Percentiles rank a stretch among this genome's conserved stretches.
These are phyloP conservation scores for Lacerta viridis DNA, from an alignment of 2,797 vertebrate genomes.

Conservation along the genomic window DNA sequence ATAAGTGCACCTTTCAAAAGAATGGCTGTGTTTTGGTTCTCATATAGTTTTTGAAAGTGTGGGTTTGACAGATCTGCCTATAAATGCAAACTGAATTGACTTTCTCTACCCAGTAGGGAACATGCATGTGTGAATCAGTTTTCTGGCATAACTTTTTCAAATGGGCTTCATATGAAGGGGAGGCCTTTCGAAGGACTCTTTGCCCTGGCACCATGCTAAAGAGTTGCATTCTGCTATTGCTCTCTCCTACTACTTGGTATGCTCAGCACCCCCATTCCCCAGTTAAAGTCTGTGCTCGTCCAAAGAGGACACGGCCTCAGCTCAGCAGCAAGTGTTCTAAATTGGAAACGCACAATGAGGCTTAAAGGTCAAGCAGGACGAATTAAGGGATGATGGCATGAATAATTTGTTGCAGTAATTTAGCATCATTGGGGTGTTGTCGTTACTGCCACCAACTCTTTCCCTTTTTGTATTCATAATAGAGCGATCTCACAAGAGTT, in stretches of 20 bases:
- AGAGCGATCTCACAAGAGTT: constrained; percentile 16
- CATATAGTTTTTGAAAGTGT: too few species aligned
- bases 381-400: constrained; percentile 1
- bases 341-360: neutral
- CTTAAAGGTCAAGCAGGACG: constrained; percentile 64
- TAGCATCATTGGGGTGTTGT: constrained; percentile 48
- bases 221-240: neutral
- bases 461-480: constrained; percentile 51
- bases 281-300: constrained; percentile 15
- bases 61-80: too few species aligned
- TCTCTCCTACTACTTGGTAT: constrained; percentile 29
- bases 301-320: fast-evolving
- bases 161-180: neutral
- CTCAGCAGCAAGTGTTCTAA: neutral
- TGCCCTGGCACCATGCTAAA: constrained; percentile 9
- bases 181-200: neutral
- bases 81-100: too few species aligned
- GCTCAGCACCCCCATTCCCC: neutral
- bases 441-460: constrained; percentile 58
- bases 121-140: neutral
- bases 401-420: constrained; percentile 61
- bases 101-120: neutral
- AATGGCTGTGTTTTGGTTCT: too few species aligned
- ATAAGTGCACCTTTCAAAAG: too few species aligned
- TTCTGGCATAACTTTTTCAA: neutral